phyloP scores from a whole-genome alignment of 2,888 invertebrate genomes.

The Diploptera punctata region DNA sequence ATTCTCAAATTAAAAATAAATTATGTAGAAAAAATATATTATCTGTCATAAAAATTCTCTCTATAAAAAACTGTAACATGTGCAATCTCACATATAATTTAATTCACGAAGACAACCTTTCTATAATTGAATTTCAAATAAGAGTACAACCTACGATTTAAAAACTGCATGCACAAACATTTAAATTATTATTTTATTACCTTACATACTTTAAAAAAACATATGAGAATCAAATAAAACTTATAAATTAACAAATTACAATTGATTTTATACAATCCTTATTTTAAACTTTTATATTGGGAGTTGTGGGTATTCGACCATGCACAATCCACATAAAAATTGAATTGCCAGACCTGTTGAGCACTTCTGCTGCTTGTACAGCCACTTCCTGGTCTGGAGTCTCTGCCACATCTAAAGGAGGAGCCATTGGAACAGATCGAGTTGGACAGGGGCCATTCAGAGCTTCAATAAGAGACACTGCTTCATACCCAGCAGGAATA shows the following conservation, averaged over 20 bases:
- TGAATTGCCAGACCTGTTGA: slow-evolving; percentile 56
- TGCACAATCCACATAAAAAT: not conserved
- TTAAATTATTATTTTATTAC: no score
- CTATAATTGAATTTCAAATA: no score
- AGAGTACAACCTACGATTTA: no score
- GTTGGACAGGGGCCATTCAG: slow-evolving; percentile 86
- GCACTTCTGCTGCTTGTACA: slow-evolving; percentile 66
- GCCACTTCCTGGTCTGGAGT: slow-evolving; percentile 70
- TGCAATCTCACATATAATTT: no score
- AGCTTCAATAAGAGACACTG: slow-evolving; percentile 93
- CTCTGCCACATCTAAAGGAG: slow-evolving; percentile 51
- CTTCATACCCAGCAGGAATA: slow-evolving; percentile 92
- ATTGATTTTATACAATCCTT: not conserved
- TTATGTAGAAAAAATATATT: no score
- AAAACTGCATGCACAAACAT: no score
- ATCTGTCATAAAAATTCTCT: no score
- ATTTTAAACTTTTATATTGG: not conserved
- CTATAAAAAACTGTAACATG: no score
- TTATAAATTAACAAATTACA: not conserved
- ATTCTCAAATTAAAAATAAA: no score
- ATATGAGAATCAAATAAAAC: not conserved
- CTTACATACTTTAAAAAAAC: no score
- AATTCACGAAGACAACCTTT: no score
- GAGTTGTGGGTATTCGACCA: no score
- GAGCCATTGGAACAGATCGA: slow-evolving; percentile 50